Evolutionary conservation across 2,113 vertebrate species (phyloP).

Genomic region (Pao palembangensis): DNA sequence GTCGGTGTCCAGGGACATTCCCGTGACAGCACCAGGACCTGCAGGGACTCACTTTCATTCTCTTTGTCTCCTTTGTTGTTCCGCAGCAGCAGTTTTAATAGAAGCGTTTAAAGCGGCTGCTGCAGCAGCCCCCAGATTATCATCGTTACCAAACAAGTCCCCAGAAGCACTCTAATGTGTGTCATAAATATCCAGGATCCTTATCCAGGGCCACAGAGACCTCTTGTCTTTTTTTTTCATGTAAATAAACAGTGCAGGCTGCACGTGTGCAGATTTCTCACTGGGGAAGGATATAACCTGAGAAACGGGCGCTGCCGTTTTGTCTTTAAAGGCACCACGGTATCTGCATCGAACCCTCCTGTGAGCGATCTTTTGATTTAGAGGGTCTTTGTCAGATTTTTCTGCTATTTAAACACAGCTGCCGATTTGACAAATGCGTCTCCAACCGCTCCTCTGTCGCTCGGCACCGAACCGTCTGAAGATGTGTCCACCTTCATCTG

Average conservation of each 20-base stretch:
- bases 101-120: constrained; percentile 12
- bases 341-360: background rate
- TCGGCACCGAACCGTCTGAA: constrained; percentile 3
- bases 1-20: constrained; percentile 40
- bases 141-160: constrained; percentile 50
- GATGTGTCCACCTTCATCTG: constrained; percentile 7
- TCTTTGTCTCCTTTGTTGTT: background rate
- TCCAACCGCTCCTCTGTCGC: too few relatives aligned
- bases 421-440: too few relatives aligned
- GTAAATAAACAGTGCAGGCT: constrained; percentile 56
- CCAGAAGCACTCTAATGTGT: constrained; percentile 46
- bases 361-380: too few relatives aligned
- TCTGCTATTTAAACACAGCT: too few relatives aligned
- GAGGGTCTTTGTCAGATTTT: too few relatives aligned
- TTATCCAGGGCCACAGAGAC: constrained; percentile 52
- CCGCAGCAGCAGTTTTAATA: constrained; percentile 13
- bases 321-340: constrained; percentile 1
- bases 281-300: constrained; percentile 44
- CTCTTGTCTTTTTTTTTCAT: constrained; percentile 49
- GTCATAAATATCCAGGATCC: constrained; percentile 60
- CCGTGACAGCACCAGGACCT: constrained; percentile 24
- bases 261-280: constrained; percentile 44
- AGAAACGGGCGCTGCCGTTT: constrained; percentile 1
- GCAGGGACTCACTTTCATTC: background rate
- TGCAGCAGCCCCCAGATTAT: constrained; percentile 21